These are phyloP conservation scores for Endotricha flammealis DNA, from an alignment of 2,888 invertebrate species.

Conservation along the genomic window DNA sequence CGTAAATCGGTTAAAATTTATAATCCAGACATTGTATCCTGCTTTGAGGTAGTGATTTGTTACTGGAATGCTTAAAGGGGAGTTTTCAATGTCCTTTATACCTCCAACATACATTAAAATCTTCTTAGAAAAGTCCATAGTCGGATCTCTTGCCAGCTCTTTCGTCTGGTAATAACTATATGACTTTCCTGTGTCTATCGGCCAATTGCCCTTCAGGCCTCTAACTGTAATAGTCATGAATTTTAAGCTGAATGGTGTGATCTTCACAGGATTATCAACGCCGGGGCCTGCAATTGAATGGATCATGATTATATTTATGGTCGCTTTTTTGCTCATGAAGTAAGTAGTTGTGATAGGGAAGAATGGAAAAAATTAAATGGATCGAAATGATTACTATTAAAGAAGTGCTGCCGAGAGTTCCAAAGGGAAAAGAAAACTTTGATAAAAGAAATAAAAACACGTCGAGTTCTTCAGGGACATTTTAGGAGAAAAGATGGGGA, in stretches of 20 bases:
- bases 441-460: no score
- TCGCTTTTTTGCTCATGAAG: no score
- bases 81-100: slow-evolving; percentile 43
- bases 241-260: slow-evolving; percentile 41
- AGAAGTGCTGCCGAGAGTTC: no score
- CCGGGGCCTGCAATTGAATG: slow-evolving; percentile 51
- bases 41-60: slow-evolving; percentile 35
- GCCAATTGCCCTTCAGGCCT: slow-evolving; percentile 20
- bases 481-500: no score
- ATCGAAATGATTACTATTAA: no score
- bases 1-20: slow-evolving; percentile 45
- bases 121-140: slow-evolving; percentile 38
- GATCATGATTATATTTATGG: no score
- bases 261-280: slow-evolving; percentile 33
- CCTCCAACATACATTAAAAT: slow-evolving; percentile 52
- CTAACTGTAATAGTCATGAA: slow-evolving; percentile 35
- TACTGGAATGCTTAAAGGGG: slow-evolving; percentile 26
- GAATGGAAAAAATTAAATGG: no score
- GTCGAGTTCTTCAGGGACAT: no score
- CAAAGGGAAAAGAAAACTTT: no score
- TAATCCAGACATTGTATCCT: slow-evolving; percentile 44
- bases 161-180: slow-evolving; percentile 49
- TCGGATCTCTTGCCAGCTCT: slow-evolving; percentile 35
- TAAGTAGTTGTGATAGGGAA: no score
- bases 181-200: slow-evolving; percentile 22